Evolutionary conservation across 2,888 invertebrate genomes (phyloP).

Genomic region (Spatulosminthurus flaviceps): DNA sequence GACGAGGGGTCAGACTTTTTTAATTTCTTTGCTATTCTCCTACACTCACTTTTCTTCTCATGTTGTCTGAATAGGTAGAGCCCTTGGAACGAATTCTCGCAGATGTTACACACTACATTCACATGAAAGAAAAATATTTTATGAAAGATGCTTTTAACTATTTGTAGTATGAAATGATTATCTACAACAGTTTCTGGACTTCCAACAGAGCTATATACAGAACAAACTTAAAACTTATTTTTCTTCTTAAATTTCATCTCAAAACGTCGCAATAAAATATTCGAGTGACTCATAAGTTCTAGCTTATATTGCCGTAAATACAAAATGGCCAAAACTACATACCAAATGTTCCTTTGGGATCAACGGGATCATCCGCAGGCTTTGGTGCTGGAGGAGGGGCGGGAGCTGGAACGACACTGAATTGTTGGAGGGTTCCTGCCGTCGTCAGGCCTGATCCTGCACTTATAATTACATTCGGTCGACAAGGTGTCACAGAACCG

Average conservation of each 20-base stretch:
- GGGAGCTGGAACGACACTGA: constrained; percentile 24
- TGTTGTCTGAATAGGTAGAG: constrained; percentile 39
- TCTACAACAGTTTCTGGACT: too few relatives aligned
- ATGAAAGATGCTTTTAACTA: too few relatives aligned
- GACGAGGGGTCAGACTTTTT: background rate
- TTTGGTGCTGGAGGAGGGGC: constrained; percentile 4
- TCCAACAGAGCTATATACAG: too few relatives aligned
- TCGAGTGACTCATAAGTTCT: too few relatives aligned
- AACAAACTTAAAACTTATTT: too few relatives aligned
- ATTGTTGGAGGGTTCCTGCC: constrained; percentile 14
- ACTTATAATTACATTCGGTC: constrained; percentile 42
- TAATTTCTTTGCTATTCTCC: constrained; percentile 25
- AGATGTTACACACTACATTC: constrained; percentile 34
- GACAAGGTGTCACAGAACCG: constrained; percentile 34
- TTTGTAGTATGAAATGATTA: too few relatives aligned
- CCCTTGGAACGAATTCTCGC: constrained; percentile 36
- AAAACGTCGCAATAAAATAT: too few relatives aligned
- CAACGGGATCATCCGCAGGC: constrained; percentile 29
- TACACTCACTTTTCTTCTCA: constrained; percentile 41
- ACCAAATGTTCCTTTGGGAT: constrained; percentile 47
- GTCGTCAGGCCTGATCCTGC: background rate
- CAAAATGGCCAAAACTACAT: background rate
- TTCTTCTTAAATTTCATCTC: too few relatives aligned
- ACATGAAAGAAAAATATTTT: background rate
- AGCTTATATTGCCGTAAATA: background rate